phyloP scores from a whole-genome alignment of 2,888 invertebrate genomes.

The Ectemnius cavifrons region DNA sequence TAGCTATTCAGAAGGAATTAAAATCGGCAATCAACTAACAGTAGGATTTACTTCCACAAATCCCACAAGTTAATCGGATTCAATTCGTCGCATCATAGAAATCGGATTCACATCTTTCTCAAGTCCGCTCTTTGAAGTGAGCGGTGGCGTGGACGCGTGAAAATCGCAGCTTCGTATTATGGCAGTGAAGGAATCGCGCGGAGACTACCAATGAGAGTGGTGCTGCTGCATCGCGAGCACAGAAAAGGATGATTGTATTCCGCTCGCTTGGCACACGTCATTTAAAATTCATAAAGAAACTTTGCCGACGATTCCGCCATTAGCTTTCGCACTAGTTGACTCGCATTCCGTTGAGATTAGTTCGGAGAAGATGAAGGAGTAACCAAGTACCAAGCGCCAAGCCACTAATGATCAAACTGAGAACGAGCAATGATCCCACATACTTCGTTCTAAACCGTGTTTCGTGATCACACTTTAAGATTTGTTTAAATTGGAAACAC shows the following conservation, averaged over 20 bases:
- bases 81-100: too few species aligned
- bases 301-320: conserved; percentile 5
- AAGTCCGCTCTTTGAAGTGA: not conserved
- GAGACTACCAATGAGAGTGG: conserved; percentile 53
- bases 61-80: too few species aligned
- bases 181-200: conserved; percentile 31
- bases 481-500: too few species aligned
- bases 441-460: too few species aligned
- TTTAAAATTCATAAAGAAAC: conserved; percentile 31
- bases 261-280: conserved; percentile 5
- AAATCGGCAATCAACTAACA: too few species aligned
- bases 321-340: not conserved
- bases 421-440: not conserved
- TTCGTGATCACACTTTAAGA: too few species aligned
- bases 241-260: conserved; percentile 28
- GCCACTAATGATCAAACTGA: not conserved
- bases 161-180: conserved; percentile 44
- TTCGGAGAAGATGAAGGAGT: not conserved
- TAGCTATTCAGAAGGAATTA: too few species aligned
- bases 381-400: too few species aligned
- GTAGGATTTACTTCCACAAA: too few species aligned
- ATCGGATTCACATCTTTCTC: not conserved
- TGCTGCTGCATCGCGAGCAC: conserved; percentile 39
- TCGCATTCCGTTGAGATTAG: not conserved
- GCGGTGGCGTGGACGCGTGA: conserved; percentile 41